Evolutionary conservation across 2,888 invertebrate genomes (phyloP).

Genomic region (Ariolimax columbianus): DNA sequence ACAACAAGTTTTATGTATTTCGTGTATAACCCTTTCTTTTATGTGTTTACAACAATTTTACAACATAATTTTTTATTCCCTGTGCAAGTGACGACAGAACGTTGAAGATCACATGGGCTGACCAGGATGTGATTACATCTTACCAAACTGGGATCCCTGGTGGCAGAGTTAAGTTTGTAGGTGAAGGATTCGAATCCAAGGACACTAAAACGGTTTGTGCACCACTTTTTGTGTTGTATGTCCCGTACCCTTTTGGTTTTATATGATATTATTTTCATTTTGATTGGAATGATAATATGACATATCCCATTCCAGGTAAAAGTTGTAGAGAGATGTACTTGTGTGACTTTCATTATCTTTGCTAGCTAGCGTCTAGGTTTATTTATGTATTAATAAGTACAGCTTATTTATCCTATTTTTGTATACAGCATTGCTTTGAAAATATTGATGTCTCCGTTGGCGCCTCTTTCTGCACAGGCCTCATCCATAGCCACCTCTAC

Average conservation of each 20-base stretch:
- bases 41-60: too few relatives aligned
- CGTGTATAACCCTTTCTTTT: too few relatives aligned
- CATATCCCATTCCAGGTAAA: too few relatives aligned
- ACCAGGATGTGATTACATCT: neutral
- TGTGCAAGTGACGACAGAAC: neutral
- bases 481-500: too few relatives aligned
- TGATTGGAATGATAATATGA: neutral
- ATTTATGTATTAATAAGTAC: neutral
- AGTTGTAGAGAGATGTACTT: too few relatives aligned
- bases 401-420: too few relatives aligned
- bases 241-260: neutral
- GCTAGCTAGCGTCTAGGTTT: neutral
- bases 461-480: too few relatives aligned
- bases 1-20: too few relatives aligned
- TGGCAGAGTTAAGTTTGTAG: constrained; percentile 19
- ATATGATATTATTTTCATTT: neutral
- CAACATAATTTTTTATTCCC: neutral
- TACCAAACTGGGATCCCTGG: neutral
- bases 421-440: too few relatives aligned
- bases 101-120: neutral
- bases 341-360: neutral
- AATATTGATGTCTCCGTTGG: too few relatives aligned
- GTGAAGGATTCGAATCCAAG: neutral
- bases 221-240: neutral
- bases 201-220: constrained; percentile 8